Percentiles rank a stretch among this genome's conserved stretches.
phyloP scores from a whole-genome alignment of 2,797 vertebrate species.

The Telmatherina bonti region DNA sequence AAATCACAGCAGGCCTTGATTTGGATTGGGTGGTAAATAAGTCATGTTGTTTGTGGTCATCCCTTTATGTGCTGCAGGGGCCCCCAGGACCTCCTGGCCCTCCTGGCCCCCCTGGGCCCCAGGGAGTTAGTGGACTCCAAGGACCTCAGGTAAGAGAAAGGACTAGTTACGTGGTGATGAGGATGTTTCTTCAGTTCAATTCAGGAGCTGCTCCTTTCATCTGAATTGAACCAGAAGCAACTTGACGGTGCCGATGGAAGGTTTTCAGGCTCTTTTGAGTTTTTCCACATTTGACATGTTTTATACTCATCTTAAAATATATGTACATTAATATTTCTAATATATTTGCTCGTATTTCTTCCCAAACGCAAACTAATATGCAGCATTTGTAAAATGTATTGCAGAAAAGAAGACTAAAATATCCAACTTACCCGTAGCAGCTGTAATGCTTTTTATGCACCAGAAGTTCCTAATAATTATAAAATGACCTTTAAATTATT shows the following conservation, averaged over 20 bases:
- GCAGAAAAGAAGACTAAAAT: not conserved
- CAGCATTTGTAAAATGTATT: not conserved
- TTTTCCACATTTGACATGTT: conserved; percentile 10
- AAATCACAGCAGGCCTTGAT: conserved; percentile 7
- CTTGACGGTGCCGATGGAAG: conserved; percentile 7
- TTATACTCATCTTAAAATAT: conserved; percentile 9
- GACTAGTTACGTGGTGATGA: conserved; percentile 8
- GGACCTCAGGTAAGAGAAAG: conserved; percentile 88
- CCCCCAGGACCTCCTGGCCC: conserved; percentile 88
- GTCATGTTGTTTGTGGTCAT: conserved; percentile 15
- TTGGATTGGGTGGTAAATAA: conserved; percentile 14
- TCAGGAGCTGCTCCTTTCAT: conserved; percentile 49
- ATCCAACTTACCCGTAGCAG: not conserved
- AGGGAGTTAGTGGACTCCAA: conserved; percentile 86
- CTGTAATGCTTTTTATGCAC: too few relatives aligned
- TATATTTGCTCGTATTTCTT: not conserved
- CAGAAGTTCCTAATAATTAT: not conserved
- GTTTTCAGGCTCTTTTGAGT: not conserved
- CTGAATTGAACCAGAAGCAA: conserved; percentile 60
- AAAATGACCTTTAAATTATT: not conserved
- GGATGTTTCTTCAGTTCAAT: conserved; percentile 42
- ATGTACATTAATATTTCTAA: not conserved
- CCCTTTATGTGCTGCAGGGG: conserved; percentile 82
- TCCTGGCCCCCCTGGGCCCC: conserved; percentile 90
- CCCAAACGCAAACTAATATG: not conserved